Percentiles rank a stretch among this genome's conserved stretches.
These are phyloP conservation scores for Theropithecus gelada DNA, from an alignment of 2,113 vertebrate species.

Conservation along the genomic window DNA sequence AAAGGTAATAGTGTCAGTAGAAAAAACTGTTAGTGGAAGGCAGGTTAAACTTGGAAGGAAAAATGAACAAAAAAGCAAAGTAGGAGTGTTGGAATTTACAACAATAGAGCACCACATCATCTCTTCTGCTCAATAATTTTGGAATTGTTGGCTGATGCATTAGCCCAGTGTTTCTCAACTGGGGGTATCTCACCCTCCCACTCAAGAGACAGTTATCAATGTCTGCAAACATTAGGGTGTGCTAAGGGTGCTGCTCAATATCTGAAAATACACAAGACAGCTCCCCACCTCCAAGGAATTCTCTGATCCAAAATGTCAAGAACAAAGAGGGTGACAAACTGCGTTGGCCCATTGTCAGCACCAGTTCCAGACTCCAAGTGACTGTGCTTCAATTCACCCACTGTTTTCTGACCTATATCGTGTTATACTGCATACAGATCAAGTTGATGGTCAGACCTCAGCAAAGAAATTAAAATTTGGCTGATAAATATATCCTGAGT, in stretches of 20 bases:
- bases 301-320: neutral
- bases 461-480: neutral
- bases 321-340: neutral
- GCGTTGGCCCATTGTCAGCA: neutral
- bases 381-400: rapidly evolving
- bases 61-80: neutral
- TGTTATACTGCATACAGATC: neutral
- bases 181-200: neutral
- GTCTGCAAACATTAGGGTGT: neutral
- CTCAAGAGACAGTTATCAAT: neutral
- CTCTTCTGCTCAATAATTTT: neutral
- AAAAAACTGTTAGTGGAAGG: neutral
- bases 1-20: neutral
- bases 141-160: rapidly evolving
- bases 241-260: neutral
- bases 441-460: neutral
- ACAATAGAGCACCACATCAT: rapidly evolving
- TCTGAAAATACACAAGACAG: neutral
- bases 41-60: neutral
- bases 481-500: neutral
- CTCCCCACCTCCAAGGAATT: neutral
- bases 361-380: neutral
- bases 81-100: neutral
- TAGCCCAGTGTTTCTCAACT: neutral
- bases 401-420: neutral